phyloP scores from a whole-genome alignment of 2,888 invertebrate genomes.

The Cephus pygmeus region DNA sequence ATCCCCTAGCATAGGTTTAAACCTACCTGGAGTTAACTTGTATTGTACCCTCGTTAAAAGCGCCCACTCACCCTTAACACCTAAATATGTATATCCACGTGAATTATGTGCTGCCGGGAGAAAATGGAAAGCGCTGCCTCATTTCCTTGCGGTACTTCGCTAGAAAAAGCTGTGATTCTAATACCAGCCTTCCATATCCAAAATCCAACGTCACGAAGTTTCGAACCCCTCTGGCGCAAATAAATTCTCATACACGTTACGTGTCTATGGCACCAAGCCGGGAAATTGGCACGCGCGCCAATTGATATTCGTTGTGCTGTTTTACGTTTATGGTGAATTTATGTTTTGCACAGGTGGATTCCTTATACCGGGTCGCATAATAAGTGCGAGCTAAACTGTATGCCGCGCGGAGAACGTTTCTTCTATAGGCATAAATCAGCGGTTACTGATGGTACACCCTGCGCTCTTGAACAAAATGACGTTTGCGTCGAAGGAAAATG shows the following conservation, averaged over 20 bases:
- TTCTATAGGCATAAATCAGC: slow-evolving; percentile 87
- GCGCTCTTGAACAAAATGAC: slow-evolving; percentile 84
- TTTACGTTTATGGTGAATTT: background rate
- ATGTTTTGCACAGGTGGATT: slow-evolving; percentile 75
- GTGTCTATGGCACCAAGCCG: slow-evolving; percentile 1
- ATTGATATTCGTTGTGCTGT: slow-evolving; percentile 3
- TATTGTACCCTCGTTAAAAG: slow-evolving; percentile 15
- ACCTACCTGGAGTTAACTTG: background rate
- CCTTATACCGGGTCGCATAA: slow-evolving; percentile 89
- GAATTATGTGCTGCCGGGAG: slow-evolving; percentile 1
- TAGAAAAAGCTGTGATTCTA: background rate
- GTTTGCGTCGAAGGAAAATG: slow-evolving; percentile 96
- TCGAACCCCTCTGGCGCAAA: background rate
- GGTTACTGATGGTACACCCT: slow-evolving; percentile 87
- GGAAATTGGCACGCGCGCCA: slow-evolving; percentile 4
- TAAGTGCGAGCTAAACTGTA: slow-evolving; percentile 95
- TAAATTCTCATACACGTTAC: background rate
- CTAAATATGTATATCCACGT: background rate
- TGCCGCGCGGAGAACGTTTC: slow-evolving; percentile 91
- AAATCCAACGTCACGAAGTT: background rate
- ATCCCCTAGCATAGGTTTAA: background rate
- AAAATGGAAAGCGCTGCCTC: slow-evolving; percentile 13
- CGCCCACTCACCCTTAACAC: slow-evolving; percentile 9
- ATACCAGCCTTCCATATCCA: background rate
- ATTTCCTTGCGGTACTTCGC: slow-evolving; percentile 12